phyloP scores from a whole-genome alignment of 1,140 invertebrate species.

The Piezodorus guildinii region DNA sequence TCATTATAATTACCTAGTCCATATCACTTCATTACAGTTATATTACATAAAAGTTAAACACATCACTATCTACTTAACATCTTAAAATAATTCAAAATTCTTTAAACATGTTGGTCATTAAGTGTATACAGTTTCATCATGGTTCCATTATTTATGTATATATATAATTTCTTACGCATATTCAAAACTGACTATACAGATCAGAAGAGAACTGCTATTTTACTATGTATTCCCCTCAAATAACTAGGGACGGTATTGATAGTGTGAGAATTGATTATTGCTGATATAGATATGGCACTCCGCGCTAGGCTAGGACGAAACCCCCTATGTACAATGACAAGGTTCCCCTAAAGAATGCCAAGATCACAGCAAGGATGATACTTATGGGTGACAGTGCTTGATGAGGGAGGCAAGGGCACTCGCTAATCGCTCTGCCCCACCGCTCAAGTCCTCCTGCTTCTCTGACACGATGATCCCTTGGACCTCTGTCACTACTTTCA shows the following conservation, averaged over 20 bases:
- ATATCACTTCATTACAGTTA: not conserved
- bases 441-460: constrained; percentile 19
- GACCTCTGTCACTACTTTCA: constrained; percentile 20
- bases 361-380: not conserved
- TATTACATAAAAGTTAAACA: not conserved
- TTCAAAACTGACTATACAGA: too few relatives aligned
- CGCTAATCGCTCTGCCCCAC: constrained; percentile 18
- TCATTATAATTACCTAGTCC: not conserved
- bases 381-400: constrained; percentile 21
- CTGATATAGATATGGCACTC: not conserved
- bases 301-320: too few relatives aligned
- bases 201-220: too few relatives aligned
- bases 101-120: not conserved
- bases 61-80: not conserved
- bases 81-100: not conserved
- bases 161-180: too few relatives aligned
- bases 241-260: not conserved
- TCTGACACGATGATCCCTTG: constrained; percentile 23
- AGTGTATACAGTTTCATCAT: not conserved
- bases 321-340: too few relatives aligned
- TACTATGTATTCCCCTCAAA: not conserved
- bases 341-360: not conserved
- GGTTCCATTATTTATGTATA: too few relatives aligned
- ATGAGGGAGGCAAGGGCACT: constrained; percentile 21
- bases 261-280: not conserved